Evolutionary conservation across 1,140 invertebrate genomes (phyloP).

Genomic region (Bombus picipes): DNA sequence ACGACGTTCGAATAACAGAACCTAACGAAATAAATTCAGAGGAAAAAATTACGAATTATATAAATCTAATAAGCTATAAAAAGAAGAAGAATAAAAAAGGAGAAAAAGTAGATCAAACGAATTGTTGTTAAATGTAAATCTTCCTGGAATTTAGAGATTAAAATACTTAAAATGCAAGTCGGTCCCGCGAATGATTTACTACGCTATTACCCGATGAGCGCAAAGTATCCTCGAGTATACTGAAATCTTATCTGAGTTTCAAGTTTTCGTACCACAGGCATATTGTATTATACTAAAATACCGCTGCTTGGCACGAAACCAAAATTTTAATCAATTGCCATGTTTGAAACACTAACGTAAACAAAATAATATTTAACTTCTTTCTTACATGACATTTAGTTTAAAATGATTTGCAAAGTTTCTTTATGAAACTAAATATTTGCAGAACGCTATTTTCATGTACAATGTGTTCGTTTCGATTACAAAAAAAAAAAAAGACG

Average conservation of each 20-base stretch:
- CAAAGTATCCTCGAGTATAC: neutral
- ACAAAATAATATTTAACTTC: neutral
- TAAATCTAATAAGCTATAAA: neutral
- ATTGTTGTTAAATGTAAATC: neutral
- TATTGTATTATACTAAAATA: neutral
- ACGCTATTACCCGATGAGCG: neutral
- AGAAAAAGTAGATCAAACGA: neutral
- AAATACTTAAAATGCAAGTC: neutral
- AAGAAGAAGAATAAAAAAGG: neutral
- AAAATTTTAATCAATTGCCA: neutral
- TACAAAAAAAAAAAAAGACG: no score
- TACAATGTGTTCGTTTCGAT: neutral
- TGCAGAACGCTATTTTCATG: neutral
- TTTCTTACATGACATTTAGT: neutral
- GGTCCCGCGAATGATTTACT: neutral
- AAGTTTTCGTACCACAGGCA: neutral
- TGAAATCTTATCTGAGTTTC: constrained; percentile 3
- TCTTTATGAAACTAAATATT: neutral
- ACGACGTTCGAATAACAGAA: no score
- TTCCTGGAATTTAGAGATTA: neutral
- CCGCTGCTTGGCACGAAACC: neutral
- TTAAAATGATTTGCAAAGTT: neutral
- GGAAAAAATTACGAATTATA: neutral
- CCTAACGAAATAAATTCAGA: no score
- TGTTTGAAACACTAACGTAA: neutral